A percentile compares a stretch with the other conserved stretches of the same genome.
These are phyloP conservation scores for Phalacrocorax aristotelis DNA, from an alignment of 2,113 vertebrate species.

Conservation along the genomic window DNA sequence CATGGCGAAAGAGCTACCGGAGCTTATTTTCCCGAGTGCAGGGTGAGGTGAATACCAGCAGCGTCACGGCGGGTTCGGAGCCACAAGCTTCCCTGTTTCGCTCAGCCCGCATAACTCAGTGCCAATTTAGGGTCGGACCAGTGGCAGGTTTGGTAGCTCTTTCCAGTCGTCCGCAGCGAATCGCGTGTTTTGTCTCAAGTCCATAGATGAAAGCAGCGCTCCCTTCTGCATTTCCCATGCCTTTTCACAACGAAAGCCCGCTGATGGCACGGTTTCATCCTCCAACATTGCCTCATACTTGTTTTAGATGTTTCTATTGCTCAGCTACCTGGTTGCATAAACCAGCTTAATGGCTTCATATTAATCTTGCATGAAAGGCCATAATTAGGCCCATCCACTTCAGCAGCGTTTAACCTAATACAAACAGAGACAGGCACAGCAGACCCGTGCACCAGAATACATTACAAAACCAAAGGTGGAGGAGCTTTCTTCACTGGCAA, in stretches of 20 bases:
- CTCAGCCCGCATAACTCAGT: fast-evolving
- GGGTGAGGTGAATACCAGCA: not conserved
- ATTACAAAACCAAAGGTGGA: not conserved
- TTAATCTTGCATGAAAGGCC: constrained; percentile 58
- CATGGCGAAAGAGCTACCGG: not conserved
- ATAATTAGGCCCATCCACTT: constrained; percentile 38
- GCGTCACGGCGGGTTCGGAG: fast-evolving
- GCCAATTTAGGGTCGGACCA: fast-evolving
- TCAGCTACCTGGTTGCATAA: constrained; percentile 62
- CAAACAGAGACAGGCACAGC: not conserved
- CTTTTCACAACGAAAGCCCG: not conserved
- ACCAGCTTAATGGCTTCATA: constrained; percentile 41
- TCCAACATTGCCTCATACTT: constrained; percentile 29
- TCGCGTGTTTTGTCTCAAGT: not conserved
- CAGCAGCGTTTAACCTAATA: not conserved
- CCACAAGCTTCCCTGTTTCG: not conserved
- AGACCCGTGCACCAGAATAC: not conserved
- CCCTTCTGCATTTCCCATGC: not conserved
- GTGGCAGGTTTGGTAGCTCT: not conserved
- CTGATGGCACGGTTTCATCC: constrained; percentile 12
- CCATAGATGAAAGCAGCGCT: fast-evolving
- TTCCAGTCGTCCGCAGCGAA: fast-evolving
- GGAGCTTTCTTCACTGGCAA: not conserved
- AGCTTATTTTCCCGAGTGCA: not conserved
- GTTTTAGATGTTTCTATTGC: constrained; percentile 53